These are phyloP conservation scores for Heloderma charlesbogerti DNA, from an alignment of 2,113 vertebrate genomes.

Conservation along the genomic window DNA sequence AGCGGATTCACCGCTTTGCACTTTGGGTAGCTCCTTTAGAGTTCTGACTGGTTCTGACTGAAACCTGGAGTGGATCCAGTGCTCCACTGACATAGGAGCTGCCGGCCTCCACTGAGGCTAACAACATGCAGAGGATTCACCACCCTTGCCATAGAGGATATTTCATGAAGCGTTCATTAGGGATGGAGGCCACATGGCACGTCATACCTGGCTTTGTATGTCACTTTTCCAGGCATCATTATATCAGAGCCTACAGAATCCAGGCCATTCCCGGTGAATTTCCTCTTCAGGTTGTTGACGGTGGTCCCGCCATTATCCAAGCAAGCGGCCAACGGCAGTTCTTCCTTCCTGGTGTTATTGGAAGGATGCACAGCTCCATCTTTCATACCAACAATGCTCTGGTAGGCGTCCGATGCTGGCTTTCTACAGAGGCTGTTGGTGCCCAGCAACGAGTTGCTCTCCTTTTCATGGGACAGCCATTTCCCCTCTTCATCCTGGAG, in stretches of 20 bases:
- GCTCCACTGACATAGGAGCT: too few species aligned
- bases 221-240: constrained; percentile 61
- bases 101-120: too few species aligned
- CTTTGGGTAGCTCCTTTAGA: too few species aligned
- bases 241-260: constrained; percentile 72
- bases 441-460: constrained; percentile 47
- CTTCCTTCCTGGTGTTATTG: constrained; percentile 37
- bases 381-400: constrained; percentile 43
- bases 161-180: not conserved
- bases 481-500: constrained; percentile 76
- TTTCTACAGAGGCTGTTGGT: constrained; percentile 53
- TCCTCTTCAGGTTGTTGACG: constrained; percentile 77
- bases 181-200: not conserved
- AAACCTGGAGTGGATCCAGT: too few species aligned
- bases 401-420: constrained; percentile 52
- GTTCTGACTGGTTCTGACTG: too few species aligned
- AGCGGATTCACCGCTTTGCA: too few species aligned
- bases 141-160: too few species aligned
- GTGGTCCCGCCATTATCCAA: constrained; percentile 67
- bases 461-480: constrained; percentile 64
- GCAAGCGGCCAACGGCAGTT: constrained; percentile 50
- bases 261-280: constrained; percentile 71
- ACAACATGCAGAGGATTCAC: not conserved
- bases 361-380: not conserved
- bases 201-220: constrained; percentile 75